Conservation (phyloP, 2,113 vertebrate species). For the Oreochromis spilurus region DNA sequence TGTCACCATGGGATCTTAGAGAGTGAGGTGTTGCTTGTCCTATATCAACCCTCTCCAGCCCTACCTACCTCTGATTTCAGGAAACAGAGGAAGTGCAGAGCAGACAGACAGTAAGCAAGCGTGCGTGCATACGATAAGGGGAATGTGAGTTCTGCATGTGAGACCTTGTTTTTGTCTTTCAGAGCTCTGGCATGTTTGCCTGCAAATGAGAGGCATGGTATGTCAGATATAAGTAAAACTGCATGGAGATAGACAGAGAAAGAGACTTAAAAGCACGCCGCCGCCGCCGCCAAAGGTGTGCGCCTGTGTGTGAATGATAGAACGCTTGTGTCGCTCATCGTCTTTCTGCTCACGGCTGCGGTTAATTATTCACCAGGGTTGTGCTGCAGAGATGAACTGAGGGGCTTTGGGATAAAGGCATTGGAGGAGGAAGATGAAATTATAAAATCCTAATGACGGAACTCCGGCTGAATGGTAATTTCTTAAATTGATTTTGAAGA, state of each 20-base stretch:
- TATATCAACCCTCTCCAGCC: not conserved
- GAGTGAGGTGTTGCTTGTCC: not conserved
- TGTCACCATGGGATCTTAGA: not conserved
- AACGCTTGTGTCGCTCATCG: constrained; percentile 53
- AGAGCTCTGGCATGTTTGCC: not conserved
- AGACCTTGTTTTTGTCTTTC: not conserved
- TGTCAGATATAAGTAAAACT: constrained; percentile 25
- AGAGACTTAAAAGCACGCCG: not conserved
- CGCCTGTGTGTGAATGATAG: constrained; percentile 42
- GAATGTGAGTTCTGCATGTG: not conserved
- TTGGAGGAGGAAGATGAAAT: constrained; percentile 73
- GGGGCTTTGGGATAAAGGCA: constrained; percentile 67
- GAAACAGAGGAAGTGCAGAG: not conserved
- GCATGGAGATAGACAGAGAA: not conserved
- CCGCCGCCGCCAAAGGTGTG: constrained; percentile 2
- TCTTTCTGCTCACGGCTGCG: constrained; percentile 65
- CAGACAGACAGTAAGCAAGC: not conserved
- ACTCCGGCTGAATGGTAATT: constrained; percentile 71
- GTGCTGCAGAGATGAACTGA: constrained; percentile 67
- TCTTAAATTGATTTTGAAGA: constrained; percentile 73
- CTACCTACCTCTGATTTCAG: not conserved
- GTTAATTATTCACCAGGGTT: constrained; percentile 74
- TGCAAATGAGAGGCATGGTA: not conserved
- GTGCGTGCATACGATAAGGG: constrained; percentile 16
- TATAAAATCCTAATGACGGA: constrained; percentile 73